A percentile compares a stretch with the other conserved stretches of the same genome.
Evolutionary conservation across 2,113 vertebrate species (phyloP).

Genomic region (Cairina moschata): DNA sequence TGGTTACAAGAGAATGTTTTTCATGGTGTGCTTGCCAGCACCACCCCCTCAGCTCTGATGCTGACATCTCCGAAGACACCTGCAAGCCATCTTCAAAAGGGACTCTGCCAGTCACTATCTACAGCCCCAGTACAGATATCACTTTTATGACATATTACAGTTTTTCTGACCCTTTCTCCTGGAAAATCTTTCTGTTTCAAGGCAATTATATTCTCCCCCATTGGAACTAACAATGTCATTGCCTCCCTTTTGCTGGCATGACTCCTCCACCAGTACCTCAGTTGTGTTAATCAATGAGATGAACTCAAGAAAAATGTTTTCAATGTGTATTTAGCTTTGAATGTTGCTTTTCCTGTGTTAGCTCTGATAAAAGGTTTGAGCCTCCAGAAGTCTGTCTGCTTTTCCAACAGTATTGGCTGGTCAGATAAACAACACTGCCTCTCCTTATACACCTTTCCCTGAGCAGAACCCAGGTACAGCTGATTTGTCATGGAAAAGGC

Average conservation of each 20-base stretch:
- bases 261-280: not conserved
- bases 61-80: not conserved
- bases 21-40: not conserved
- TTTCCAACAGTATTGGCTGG: not conserved
- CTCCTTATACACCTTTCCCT: not conserved
- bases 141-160: not conserved
- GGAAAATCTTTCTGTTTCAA: not conserved
- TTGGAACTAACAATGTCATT: not conserved
- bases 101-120: not conserved
- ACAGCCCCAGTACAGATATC: accelerated
- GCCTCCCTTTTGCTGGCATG: not conserved
- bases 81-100: not conserved
- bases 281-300: not conserved
- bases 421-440: not conserved
- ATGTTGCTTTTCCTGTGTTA: not conserved
- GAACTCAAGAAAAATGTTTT: not conserved
- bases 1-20: not conserved
- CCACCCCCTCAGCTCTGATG: not conserved
- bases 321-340: not conserved
- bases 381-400: not conserved
- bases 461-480: not conserved
- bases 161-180: not conserved
- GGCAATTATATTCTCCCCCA: not conserved
- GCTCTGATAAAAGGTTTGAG: not conserved
- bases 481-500: slow-evolving; percentile 20